Percentiles rank a stretch among this genome's conserved stretches.
Evolutionary conservation across 2,797 vertebrate species (phyloP).

Genomic region (Botia kubotai): DNA sequence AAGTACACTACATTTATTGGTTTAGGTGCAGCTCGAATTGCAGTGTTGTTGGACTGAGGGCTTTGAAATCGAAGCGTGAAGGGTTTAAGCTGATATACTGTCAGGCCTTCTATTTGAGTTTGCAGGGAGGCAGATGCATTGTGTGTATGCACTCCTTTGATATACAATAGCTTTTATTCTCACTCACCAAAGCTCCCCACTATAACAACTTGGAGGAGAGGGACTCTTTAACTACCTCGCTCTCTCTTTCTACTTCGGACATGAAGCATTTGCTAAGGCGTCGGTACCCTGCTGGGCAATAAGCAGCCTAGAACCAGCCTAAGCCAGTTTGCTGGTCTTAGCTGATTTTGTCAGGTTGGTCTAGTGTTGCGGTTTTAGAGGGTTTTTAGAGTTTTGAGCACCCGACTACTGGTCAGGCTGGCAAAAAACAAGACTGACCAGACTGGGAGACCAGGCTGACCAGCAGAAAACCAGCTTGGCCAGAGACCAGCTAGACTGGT

Average conservation of each 20-base stretch:
- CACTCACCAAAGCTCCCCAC: neutral
- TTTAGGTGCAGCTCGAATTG: slow-evolving; percentile 3
- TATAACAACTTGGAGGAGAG: slow-evolving; percentile 7
- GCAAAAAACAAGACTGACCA: neutral
- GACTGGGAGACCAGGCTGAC: neutral
- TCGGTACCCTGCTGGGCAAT: neutral
- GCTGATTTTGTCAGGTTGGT: neutral
- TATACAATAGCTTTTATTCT: slow-evolving; percentile 30
- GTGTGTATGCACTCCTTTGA: slow-evolving; percentile 22
- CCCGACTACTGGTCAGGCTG: neutral
- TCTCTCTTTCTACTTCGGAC: neutral
- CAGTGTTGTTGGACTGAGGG: neutral
- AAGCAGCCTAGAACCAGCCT: neutral
- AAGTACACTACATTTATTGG: neutral
- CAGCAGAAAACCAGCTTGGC: neutral
- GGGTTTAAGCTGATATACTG: slow-evolving; percentile 19
- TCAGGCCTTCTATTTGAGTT: slow-evolving; percentile 4
- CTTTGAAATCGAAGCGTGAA: neutral
- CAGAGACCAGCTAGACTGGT: neutral
- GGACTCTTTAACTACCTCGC: slow-evolving; percentile 2
- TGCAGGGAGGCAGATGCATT: slow-evolving; percentile 1
- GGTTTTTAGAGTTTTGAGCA: neutral
- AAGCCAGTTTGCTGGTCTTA: neutral
- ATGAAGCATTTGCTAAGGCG: neutral
- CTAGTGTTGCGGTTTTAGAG: no score